A percentile compares a stretch with the other conserved stretches of the same genome.
Evolutionary conservation across 2,888 invertebrate species (phyloP).

Genomic region (Acronicta psi): DNA sequence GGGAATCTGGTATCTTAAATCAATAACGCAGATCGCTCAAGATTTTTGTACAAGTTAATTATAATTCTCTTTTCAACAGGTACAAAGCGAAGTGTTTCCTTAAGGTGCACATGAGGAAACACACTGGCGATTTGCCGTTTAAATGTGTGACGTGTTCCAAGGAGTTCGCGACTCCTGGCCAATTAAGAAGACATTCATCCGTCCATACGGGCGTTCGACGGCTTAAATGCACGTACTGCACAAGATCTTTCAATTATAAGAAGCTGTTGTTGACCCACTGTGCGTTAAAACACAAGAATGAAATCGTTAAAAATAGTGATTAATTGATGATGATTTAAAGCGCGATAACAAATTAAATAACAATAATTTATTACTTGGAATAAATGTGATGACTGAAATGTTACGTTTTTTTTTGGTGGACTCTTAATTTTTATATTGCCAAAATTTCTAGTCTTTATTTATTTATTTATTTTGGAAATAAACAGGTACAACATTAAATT

Average conservation of each 20-base stretch:
- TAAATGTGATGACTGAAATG: background rate
- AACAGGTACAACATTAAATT: too few species aligned
- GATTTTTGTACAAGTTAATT: background rate
- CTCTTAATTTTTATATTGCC: too few species aligned
- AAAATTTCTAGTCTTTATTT: too few species aligned
- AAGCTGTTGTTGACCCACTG: conserved; percentile 60
- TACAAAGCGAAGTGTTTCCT: conserved; percentile 68
- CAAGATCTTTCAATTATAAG: conserved; percentile 57
- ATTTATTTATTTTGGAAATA: too few species aligned
- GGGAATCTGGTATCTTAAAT: too few species aligned
- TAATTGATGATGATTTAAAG: too few species aligned
- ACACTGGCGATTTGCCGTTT: conserved; percentile 54
- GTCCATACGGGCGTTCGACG: conserved; percentile 61
- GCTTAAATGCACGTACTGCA: conserved; percentile 56
- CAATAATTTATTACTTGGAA: background rate
- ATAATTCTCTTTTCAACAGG: conserved; percentile 26
- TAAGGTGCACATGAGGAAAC: conserved; percentile 59
- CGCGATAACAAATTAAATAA: too few species aligned
- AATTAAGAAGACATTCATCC: conserved; percentile 54
- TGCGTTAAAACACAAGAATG: conserved; percentile 31
- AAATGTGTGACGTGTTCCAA: conserved; percentile 56
- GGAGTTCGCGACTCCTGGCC: conserved; percentile 40
- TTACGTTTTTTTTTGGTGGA: too few species aligned
- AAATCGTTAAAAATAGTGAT: conserved; percentile 2
- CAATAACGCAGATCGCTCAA: too few species aligned